Evolutionary conservation across 2,797 vertebrate species (phyloP).

Genomic region (Leucoraja ocellata): DNA sequence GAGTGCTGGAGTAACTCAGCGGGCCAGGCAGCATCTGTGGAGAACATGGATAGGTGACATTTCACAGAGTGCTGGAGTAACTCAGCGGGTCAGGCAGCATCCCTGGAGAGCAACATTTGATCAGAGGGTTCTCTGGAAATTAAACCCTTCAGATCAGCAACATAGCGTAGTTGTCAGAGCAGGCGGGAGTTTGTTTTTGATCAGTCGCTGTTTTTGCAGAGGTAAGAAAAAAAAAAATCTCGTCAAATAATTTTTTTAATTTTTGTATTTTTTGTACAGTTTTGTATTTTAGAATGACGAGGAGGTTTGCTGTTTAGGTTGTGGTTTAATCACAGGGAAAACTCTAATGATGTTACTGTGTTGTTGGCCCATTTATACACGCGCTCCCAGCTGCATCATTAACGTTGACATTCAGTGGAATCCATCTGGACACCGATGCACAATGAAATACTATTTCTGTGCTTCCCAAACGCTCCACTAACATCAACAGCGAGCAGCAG

Average conservation of each 20-base stretch:
- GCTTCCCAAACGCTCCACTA: neutral
- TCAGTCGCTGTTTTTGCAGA: neutral
- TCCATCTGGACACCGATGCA: neutral
- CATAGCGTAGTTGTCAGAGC: neutral
- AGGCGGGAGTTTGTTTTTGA: neutral
- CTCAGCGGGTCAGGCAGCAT: no score
- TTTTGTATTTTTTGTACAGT: no score
- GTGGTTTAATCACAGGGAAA: slow-evolving; percentile 16
- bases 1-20: no score
- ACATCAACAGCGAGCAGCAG: no score
- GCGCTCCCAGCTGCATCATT: neutral
- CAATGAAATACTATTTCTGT: neutral
- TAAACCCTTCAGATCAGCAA: neutral
- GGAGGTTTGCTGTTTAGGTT: neutral
- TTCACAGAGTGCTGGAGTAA: no score
- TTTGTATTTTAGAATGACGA: neutral
- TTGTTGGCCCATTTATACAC: neutral
- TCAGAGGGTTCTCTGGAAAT: neutral
- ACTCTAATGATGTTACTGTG: neutral
- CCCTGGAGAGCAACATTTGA: neutral
- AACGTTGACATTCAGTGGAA: neutral
- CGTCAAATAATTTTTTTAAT: neutral
- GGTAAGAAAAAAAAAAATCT: neutral
- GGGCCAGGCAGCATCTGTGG: no score
- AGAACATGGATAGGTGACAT: no score